Conservation (phyloP, 2,888 invertebrate species). For the Sarcophaga subvicina region DNA sequence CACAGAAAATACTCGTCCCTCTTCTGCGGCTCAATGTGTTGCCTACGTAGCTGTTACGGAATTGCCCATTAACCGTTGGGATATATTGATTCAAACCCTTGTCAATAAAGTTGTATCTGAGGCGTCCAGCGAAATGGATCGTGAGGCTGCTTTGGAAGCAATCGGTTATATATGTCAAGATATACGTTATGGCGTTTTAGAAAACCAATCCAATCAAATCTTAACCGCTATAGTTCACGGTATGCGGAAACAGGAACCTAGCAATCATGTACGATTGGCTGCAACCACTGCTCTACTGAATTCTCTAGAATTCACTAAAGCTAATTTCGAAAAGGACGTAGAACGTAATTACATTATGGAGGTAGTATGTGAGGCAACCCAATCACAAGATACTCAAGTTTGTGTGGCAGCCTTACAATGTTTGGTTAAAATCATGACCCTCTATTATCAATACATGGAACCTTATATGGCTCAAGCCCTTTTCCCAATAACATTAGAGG, state of each 20-base stretch:
- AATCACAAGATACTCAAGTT: slow-evolving; percentile 94
- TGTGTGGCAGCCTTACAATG: slow-evolving; percentile 98
- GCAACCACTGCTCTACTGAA: slow-evolving; percentile 98
- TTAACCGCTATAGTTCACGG: slow-evolving; percentile 99
- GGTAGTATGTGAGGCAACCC: slow-evolving; percentile 99
- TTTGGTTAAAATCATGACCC: slow-evolving; percentile 97
- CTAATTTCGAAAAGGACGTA: slow-evolving; percentile 98
- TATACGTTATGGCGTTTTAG: slow-evolving; percentile 96
- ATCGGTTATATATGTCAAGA: slow-evolving; percentile 99
- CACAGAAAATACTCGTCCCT: slow-evolving; percentile 97
- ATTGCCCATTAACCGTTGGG: slow-evolving; percentile 96
- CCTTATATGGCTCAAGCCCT: slow-evolving; percentile 99
- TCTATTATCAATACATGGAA: slow-evolving; percentile 99
- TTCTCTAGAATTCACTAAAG: slow-evolving; percentile 98
- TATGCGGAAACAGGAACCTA: slow-evolving; percentile 96
- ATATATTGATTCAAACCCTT: slow-evolving; percentile 92
- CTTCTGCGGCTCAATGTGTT: slow-evolving; percentile 99
- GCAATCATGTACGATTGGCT: slow-evolving; percentile 96
- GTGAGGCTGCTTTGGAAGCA: slow-evolving; percentile 98
- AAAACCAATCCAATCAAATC: slow-evolving; percentile 96
- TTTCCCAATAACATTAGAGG: slow-evolving; percentile 98
- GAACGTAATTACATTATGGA: slow-evolving; percentile 99
- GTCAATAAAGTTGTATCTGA: slow-evolving; percentile 95
- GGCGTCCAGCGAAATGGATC: slow-evolving; percentile 94
- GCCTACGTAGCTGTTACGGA: slow-evolving; percentile 99